Evolutionary conservation across 1,140 invertebrate genomes (phyloP).

Genomic region (Lanistes nyassanus): DNA sequence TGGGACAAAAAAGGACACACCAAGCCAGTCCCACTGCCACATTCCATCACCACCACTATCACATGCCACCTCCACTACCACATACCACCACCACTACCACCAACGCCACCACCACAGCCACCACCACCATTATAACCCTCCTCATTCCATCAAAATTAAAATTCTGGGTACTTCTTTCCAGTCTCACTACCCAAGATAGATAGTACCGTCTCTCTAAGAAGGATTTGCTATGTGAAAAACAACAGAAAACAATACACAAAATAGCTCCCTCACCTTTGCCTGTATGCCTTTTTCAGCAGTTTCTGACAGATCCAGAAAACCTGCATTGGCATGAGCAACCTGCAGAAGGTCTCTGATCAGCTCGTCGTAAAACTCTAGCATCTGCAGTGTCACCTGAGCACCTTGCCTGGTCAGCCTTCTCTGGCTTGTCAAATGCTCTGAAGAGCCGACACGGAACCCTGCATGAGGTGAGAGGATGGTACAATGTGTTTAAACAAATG

Average conservation of each 20-base stretch:
- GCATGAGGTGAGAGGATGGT: slow-evolving; percentile 18
- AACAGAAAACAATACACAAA: no score
- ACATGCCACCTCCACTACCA: not conserved
- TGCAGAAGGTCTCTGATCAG: slow-evolving; percentile 50
- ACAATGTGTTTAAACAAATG: not conserved
- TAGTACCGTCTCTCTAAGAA: no score
- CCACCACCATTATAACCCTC: not conserved
- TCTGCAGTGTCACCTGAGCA: slow-evolving; percentile 45
- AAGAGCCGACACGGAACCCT: slow-evolving; percentile 37
- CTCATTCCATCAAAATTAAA: no score
- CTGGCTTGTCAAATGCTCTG: slow-evolving; percentile 29
- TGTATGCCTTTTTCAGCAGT: slow-evolving; percentile 50
- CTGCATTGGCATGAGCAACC: slow-evolving; percentile 30
- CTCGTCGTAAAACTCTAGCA: slow-evolving; percentile 58
- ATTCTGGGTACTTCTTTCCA: no score
- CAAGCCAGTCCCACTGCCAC: no score
- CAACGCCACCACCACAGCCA: not conserved
- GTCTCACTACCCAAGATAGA: no score
- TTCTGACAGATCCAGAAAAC: slow-evolving; percentile 48
- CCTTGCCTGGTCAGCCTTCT: slow-evolving; percentile 11
- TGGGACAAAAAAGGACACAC: slow-evolving; percentile 10
- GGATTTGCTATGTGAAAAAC: no score
- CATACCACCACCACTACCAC: not conserved
- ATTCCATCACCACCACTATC: no score
- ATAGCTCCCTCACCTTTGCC: slow-evolving; percentile 40